These are phyloP conservation scores for Anguilla megastoma DNA, from an alignment of 2,797 vertebrate species.

Conservation along the genomic window DNA sequence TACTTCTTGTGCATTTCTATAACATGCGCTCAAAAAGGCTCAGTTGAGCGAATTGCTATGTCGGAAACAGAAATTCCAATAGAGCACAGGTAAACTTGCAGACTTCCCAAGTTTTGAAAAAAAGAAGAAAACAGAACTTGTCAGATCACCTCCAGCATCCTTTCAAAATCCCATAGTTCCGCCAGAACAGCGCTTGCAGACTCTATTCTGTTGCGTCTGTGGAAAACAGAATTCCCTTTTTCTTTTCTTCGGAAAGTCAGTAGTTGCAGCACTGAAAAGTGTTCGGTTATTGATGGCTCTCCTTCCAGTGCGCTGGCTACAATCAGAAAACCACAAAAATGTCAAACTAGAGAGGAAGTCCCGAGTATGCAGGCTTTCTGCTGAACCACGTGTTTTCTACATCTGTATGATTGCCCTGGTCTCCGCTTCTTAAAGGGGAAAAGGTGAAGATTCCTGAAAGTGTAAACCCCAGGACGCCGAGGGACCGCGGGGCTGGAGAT, in stretches of 20 bases:
- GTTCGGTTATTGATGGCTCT: conserved; percentile 57
- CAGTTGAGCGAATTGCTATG: conserved; percentile 1
- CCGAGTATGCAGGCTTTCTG: conserved; percentile 56
- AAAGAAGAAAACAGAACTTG: not conserved
- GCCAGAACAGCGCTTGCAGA: not conserved
- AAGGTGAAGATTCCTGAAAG: conserved; percentile 47
- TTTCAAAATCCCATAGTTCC: conserved; percentile 63
- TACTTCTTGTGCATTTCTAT: conserved; percentile 64
- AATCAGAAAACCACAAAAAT: conserved; percentile 52
- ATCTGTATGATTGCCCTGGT: conserved; percentile 59
- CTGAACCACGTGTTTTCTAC: conserved; percentile 74
- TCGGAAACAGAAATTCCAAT: not conserved
- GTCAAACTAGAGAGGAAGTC: conserved; percentile 65
- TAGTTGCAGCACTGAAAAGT: conserved; percentile 42
- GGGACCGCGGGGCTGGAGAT: conserved; percentile 56
- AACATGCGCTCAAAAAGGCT: conserved; percentile 54
- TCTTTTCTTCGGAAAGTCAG: conserved; percentile 26
- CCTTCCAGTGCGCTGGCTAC: conserved; percentile 44
- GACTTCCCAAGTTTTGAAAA: conserved; percentile 14
- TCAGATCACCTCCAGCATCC: conserved; percentile 39
- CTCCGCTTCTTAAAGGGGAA: conserved; percentile 38
- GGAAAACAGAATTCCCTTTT: conserved; percentile 15
- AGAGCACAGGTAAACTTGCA: conserved; percentile 6
- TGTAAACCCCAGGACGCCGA: conserved; percentile 43
- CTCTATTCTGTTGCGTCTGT: conserved; percentile 6